A percentile compares a stretch with the other conserved stretches of the same genome.
phyloP scores from a whole-genome alignment of 2,113 vertebrate species.

The Mormyrus iriodes region DNA sequence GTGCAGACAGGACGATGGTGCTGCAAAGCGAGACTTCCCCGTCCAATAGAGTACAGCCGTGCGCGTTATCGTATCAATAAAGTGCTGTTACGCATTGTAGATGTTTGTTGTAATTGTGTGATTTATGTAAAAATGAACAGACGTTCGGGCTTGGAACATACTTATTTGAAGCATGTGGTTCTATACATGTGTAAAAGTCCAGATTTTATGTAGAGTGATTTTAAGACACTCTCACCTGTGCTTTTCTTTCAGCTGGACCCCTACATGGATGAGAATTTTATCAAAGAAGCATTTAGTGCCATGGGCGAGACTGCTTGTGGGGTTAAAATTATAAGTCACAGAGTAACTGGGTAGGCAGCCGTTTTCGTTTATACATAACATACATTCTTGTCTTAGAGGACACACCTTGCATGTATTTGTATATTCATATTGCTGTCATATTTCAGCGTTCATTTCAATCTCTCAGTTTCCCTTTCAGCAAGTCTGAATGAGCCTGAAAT shows the following conservation, averaged over 20 bases:
- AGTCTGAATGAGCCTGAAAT: not conserved
- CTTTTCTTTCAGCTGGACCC: conserved; percentile 59
- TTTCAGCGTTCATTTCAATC: not conserved
- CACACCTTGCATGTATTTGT: not conserved
- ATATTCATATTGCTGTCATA: not conserved
- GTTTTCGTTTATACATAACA: not conserved
- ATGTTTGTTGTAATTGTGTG: not conserved
- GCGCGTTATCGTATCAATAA: not conserved
- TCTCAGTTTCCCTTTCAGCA: not conserved
- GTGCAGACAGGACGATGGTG: not conserved
- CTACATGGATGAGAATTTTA: conserved; percentile 71
- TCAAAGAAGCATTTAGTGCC: conserved; percentile 67
- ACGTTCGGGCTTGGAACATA: not conserved
- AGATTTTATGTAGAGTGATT: not conserved
- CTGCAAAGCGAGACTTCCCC: not conserved
- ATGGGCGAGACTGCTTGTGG: conserved; percentile 68
- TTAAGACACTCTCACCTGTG: not conserved
- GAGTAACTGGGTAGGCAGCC: conserved; percentile 62
- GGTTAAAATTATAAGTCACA: conserved; percentile 71
- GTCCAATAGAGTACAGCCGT: not conserved
- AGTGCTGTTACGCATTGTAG: not conserved
- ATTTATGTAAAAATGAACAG: not conserved
- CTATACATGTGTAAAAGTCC: not conserved
- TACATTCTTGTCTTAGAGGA: not conserved
- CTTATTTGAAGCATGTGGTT: not conserved